These are phyloP conservation scores for Idaea biselata DNA, from an alignment of 2,888 invertebrate species.

Conservation along the genomic window DNA sequence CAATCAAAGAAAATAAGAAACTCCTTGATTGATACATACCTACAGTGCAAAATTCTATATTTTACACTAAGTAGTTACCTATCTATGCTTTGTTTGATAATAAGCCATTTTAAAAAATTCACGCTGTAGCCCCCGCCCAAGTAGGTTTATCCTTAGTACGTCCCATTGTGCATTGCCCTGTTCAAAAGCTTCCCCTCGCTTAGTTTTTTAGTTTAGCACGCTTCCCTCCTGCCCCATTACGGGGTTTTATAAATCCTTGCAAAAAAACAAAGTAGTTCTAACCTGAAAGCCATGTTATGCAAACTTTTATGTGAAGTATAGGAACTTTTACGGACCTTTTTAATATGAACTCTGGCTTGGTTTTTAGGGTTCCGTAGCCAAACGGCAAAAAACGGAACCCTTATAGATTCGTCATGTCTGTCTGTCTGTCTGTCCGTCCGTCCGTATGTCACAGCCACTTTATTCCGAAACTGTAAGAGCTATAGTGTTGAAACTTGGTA, in stretches of 20 bases:
- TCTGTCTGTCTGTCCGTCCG: no score
- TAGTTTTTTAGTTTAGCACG: slow-evolving; percentile 18
- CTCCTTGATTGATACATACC: no score
- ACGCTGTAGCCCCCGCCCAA: neutral
- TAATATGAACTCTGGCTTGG: neutral
- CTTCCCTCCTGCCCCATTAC: slow-evolving; percentile 27
- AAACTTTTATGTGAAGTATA: neutral
- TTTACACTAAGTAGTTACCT: no score
- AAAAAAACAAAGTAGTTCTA: slow-evolving; percentile 9
- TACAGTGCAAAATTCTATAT: no score
- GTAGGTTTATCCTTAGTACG: slow-evolving; percentile 7
- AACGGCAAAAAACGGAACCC: no score
- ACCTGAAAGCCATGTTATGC: slow-evolving; percentile 14
- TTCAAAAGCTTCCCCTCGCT: slow-evolving; percentile 9
- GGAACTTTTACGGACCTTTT: neutral
- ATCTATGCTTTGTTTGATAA: neutral
- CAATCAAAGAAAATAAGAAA: no score
- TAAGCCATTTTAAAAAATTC: neutral
- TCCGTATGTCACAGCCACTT: no score
- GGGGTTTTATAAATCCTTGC: slow-evolving; percentile 12
- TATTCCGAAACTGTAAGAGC: no score
- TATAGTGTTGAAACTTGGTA: no score
- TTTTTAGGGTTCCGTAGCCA: neutral
- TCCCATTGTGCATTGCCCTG: neutral
- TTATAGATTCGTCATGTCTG: no score